Base-by-base conservation (phyloP, 2,113 vertebrate genomes). In the Aegotheles bennettii region DNA sequence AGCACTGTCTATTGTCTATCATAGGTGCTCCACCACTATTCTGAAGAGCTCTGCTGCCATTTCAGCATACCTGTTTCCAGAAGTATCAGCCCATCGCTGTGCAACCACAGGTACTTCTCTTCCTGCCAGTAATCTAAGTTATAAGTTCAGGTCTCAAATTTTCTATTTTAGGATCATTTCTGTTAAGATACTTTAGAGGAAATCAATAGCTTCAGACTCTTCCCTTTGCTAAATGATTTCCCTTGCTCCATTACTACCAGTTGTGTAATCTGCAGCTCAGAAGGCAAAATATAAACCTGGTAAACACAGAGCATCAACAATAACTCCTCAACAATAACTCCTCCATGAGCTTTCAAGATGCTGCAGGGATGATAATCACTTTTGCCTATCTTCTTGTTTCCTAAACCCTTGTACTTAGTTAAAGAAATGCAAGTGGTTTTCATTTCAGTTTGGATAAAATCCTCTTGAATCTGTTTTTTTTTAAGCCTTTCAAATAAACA, bases 401-500 rank as follows among this genome's bases (percentile, higher is more conserved):
- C 59, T 82, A 80, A 94, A 69, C 13, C 17, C 42, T 74, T 69
- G 63, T 16, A 79, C 64, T 70, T 57, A 9, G 23, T 48, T 71
- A 74, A 70, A 95, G 20, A 93, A 67, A 84, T 25, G 20, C 51
- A 57, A 71, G 21, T 31, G 28, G 21, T 65, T 91, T 92, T 81
- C 51, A 84, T 71, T 48, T 48, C 59, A 38, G 83, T 75, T 90
- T 53, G 28, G 28, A 84, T 40, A 90, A 77, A 90, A 84, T 21
- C 35, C 31, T 90, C 42, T 76, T n/a, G 6, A 53, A 38, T 73
- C 28, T 78, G 31, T 77, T 48, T 3, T 38, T 90, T 88, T 81
- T 94, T 80, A 51, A 80, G 54, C 31, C 77, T 84, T 70, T 76
- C 50, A 82, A 53, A 94, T 75, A 93, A 95, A 71, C 75, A 94